These are phyloP conservation scores for Rhagologus leucostigma DNA, from an alignment of 2,113 vertebrate species.

Conservation along the genomic window DNA sequence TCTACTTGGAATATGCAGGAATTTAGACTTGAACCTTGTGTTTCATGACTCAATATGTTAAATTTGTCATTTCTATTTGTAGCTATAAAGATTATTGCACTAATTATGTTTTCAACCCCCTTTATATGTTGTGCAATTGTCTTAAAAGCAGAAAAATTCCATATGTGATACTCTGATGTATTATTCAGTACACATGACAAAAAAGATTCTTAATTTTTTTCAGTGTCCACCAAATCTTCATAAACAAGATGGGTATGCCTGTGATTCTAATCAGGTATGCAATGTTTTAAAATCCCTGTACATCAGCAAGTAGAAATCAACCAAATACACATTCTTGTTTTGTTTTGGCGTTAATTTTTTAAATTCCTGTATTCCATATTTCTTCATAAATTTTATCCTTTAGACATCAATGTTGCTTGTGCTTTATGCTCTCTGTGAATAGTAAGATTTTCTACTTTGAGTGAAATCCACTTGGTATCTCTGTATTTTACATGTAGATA, in stretches of 20 bases:
- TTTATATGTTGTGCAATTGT: not conserved
- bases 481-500: not conserved
- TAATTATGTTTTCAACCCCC: not conserved
- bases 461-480: not conserved
- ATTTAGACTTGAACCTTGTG: not conserved
- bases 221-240: slow-evolving; percentile 97
- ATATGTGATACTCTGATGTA: not conserved
- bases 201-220: not conserved
- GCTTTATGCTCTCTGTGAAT: not conserved
- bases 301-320: not conserved
- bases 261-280: slow-evolving; percentile 90
- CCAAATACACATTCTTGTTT: not conserved
- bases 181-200: not conserved
- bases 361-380: not conserved
- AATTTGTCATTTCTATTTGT: not conserved
- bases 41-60: not conserved
- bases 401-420: not conserved
- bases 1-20: not conserved
- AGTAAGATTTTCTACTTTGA: not conserved
- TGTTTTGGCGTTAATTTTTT: not conserved
- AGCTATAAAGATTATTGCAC: not conserved
- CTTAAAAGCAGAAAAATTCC: not conserved
- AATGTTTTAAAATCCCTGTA: not conserved
- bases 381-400: not conserved
- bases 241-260: slow-evolving; percentile 94